phyloP scores from a whole-genome alignment of 2,888 invertebrate species.

The Ligdia adustata region DNA sequence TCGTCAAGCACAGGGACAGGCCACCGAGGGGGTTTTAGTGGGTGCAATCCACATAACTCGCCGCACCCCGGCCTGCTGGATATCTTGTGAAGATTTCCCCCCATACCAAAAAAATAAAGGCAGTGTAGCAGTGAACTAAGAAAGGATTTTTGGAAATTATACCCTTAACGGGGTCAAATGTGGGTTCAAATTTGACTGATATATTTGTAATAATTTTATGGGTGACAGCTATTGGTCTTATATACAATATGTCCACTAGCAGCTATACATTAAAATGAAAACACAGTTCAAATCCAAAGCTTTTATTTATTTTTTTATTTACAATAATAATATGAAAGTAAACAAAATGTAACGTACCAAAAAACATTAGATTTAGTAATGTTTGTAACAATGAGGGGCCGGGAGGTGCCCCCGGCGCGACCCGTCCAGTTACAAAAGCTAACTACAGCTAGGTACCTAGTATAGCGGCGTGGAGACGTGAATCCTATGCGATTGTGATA shows the following conservation, averaged over 20 bases:
- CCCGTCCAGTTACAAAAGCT: conserved; percentile 71
- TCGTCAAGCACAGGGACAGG: too few species aligned
- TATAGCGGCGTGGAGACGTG: conserved; percentile 45
- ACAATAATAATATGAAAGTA: conserved; percentile 83
- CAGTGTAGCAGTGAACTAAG: too few species aligned
- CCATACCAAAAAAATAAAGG: too few species aligned
- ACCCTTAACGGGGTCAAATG: too few species aligned
- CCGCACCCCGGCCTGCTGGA: too few species aligned
- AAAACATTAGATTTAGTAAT: conserved; percentile 71
- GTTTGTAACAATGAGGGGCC: conserved; percentile 50
- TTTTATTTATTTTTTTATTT: conserved; percentile 78
- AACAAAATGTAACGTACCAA: conserved; percentile 82
- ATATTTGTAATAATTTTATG: too few species aligned
- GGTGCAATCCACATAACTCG: too few species aligned
- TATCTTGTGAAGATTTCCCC: too few species aligned
- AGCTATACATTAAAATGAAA: conserved; percentile 32
- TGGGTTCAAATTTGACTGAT: too few species aligned
- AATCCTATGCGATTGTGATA: conserved; percentile 53
- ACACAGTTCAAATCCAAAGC: conserved; percentile 77
- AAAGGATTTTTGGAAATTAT: too few species aligned
- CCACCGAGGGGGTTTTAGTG: too few species aligned
- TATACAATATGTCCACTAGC: not conserved
- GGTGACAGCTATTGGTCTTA: not conserved
- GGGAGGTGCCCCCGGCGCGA: conserved; percentile 36
- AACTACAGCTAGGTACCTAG: conserved; percentile 53